Evolutionary conservation across 1,140 invertebrate genomes (phyloP), one percentile per base, ranked within the genome.

Genomic region (Drosophila arizonae): DNA sequence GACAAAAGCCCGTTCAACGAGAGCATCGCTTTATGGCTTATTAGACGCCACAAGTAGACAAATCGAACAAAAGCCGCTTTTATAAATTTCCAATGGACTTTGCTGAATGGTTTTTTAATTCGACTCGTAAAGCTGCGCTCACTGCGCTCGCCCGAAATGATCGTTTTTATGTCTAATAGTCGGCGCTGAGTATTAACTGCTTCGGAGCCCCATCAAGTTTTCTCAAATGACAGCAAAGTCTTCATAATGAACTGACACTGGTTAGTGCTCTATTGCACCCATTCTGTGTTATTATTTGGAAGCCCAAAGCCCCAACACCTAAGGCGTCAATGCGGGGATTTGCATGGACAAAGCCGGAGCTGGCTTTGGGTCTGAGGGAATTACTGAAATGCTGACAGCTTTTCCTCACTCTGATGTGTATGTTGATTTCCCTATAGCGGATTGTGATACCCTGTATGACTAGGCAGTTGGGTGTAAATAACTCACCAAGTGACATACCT

Each of bases 21-120:
- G 67, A 48, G 24, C 61, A 33, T 45, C 54, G 67, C 76, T 86
- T 87, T 74, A 82, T 87, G 84, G 82, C 65, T 87, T 86, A 86
- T 86, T 86, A 86, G 84, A 87, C 74, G 79, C 36, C 58, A 50
- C 46, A 57, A 63, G 72, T 48, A 48, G 66, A 45, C 46, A 63
- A 64, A 71, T 48, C 50, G 54, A 67, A 86, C 81, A 86, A 86
- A 86, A 82, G 77, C 61, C 39, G 75, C 70, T 81, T 86, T 81
- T 79, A 72, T 79, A 66, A 57, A 56, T 60, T 39, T 46, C 33
- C 64, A 67, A 73, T 77, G 45, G 72, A 63, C 55, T 30, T 70
- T 45, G 61, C 62, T 39, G 15, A 71, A 64, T 36, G 39, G 57
- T 63, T 69, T 73, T 70, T 74, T 62, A 50, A 63, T 71, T 71